Evolutionary conservation across 2,888 invertebrate genomes (phyloP), one percentile per base, ranked within the genome.

Genomic region (Rhamphomyia laevipes): DNA sequence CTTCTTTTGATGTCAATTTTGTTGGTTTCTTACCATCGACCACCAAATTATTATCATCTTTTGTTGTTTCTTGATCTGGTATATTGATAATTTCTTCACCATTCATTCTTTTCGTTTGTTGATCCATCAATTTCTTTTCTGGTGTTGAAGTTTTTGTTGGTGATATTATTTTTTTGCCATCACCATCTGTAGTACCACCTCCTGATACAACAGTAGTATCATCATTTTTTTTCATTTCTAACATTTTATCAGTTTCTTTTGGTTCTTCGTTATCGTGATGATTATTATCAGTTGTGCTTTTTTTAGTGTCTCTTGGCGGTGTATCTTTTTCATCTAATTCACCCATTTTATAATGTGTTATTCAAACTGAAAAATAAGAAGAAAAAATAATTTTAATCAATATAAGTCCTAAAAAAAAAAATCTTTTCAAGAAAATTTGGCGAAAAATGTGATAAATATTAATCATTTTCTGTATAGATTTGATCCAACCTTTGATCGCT

Each of bases 1-100:
- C 84, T 57, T 82, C 81, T 58, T 80, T 79, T 7, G 76, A 77
- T 35, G 27, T 21, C 9, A 23, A 15, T 42, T 42, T 42, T 42
- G 21, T 23, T 10, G 23, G 10, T 42, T 42, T 42, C 10, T 27
- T 17, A 77, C 11, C 13, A 40, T 40, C 40, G 12, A 4, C 10
- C 1, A 18, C 12, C 12, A 18, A 17, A 40, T 21, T 18, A 4
- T 12, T 30, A 54, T 52, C 23, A 53, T 52, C 50, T 53, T 54
- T 15, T 66, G 56, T 54, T 67, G 66, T 47, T 64, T 62, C 21
- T 31, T 33, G 60, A 57, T 63, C 55, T 47, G 67, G 65, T 53
- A 68, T 66, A 50, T 68, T 63, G n/a, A 68, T 67, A 17, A 68
- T 66, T 52, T 68, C 68, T 38, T 67, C 67, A 10, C 61, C 63